Conservation (phyloP, 2,113 vertebrate genomes). For the Barbus barbus region DNA sequence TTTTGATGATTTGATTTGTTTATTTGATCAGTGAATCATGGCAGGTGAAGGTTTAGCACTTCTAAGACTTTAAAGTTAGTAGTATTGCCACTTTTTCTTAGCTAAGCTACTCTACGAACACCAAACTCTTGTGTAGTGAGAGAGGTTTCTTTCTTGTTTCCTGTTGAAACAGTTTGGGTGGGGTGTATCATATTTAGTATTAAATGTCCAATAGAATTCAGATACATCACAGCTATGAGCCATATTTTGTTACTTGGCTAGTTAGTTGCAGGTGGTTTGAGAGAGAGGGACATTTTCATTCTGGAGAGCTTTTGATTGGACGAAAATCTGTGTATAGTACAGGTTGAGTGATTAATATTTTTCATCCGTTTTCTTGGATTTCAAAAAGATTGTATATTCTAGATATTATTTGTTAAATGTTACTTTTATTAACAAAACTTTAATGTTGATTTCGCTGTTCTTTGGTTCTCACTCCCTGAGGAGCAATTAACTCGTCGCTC, state of each 20-base stretch:
- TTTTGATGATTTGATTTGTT: not conserved
- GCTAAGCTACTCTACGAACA: not conserved
- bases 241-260: not conserved
- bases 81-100: not conserved
- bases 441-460: not conserved
- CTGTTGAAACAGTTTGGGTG: not conserved
- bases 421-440: not conserved
- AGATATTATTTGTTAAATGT: not conserved
- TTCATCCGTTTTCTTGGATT: not conserved
- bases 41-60: not conserved
- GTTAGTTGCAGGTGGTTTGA: not conserved
- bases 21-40: not conserved
- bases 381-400: no score
- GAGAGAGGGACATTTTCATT: no score
- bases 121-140: not conserved
- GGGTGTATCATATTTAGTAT: not conserved
- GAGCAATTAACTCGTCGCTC: slow-evolving; percentile 22
- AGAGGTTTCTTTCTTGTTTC: not conserved
- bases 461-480: not conserved
- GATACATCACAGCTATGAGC: not conserved
- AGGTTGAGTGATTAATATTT: not conserved
- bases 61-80: no score
- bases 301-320: no score
- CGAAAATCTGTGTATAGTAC: no score
- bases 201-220: not conserved